These are phyloP conservation scores for Glyphotaelius pellucidus DNA, from an alignment of 2,888 invertebrate genomes.

Conservation along the genomic window DNA sequence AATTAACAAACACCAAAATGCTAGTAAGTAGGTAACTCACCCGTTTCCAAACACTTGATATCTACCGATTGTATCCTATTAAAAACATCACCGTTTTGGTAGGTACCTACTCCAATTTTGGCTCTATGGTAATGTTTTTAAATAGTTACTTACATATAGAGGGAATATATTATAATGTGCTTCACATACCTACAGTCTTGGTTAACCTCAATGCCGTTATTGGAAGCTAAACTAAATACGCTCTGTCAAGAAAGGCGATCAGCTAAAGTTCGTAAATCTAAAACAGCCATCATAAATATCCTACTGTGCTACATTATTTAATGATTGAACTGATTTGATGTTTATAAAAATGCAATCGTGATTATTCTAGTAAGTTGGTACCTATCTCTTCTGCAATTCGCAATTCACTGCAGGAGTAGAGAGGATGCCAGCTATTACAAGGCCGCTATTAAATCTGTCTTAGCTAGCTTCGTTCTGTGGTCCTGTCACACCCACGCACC, in stretches of 20 bases:
- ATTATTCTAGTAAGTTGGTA: background rate
- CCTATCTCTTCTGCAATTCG: background rate
- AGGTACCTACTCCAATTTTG: background rate
- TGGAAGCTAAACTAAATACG: background rate
- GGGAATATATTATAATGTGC: background rate
- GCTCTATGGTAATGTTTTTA: background rate
- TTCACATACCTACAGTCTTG: background rate
- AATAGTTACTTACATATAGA: background rate
- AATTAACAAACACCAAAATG: background rate
- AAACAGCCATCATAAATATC: background rate
- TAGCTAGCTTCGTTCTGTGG: background rate
- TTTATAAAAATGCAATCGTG: constrained; percentile 11
- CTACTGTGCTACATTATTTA: background rate
- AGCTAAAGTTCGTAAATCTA: background rate
- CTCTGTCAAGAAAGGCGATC: background rate
- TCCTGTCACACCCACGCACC: constrained; percentile 30
- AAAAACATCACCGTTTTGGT: background rate
- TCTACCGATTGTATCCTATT: background rate
- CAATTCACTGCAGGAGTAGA: background rate
- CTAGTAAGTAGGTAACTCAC: background rate
- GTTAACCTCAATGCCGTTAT: background rate
- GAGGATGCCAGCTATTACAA: background rate
- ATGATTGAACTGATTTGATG: background rate
- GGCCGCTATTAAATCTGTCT: constrained; percentile 23
- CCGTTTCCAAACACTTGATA: background rate